phyloP scores from a whole-genome alignment of 1,140 invertebrate genomes.

The Harpegnathos saltator region DNA sequence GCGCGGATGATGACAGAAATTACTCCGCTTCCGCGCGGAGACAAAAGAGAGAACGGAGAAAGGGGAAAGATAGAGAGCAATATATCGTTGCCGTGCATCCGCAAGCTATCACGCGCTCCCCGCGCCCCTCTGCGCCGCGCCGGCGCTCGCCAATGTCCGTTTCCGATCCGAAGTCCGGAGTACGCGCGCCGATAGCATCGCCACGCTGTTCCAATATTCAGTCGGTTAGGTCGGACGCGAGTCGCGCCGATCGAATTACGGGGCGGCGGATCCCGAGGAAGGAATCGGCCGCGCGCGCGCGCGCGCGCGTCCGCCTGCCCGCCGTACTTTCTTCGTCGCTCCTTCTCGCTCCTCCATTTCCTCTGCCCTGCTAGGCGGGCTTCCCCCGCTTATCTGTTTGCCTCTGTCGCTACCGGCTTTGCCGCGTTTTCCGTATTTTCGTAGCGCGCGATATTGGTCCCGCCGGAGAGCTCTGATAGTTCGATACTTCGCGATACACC shows the following conservation, averaged over 20 bases:
- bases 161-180: not conserved
- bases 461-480: slow-evolving; percentile 35
- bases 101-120: not conserved
- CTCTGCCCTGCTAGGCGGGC: slow-evolving; percentile 16
- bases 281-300: not conserved
- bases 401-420: slow-evolving; percentile 38
- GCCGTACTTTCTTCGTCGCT: not conserved
- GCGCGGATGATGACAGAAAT: no score
- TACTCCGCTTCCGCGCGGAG: no score
- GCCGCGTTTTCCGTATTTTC: slow-evolving; percentile 61
- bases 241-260: not conserved
- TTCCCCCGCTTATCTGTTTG: slow-evolving; percentile 25
- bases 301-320: no score
- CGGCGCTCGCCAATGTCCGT: not conserved
- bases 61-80: no score
- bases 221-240: not conserved
- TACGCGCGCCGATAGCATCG: not conserved
- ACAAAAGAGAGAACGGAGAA: no score
- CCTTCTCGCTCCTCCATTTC: slow-evolving; percentile 28
- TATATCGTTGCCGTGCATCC: no score
- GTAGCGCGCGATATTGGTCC: slow-evolving; percentile 68
- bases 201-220: slow-evolving; percentile 12
- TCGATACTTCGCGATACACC: slow-evolving; percentile 66
- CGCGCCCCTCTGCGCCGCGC: not conserved
- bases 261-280: not conserved